phyloP scores from a whole-genome alignment of 1,140 invertebrate species.

The Cardiocondyla obscurior region DNA sequence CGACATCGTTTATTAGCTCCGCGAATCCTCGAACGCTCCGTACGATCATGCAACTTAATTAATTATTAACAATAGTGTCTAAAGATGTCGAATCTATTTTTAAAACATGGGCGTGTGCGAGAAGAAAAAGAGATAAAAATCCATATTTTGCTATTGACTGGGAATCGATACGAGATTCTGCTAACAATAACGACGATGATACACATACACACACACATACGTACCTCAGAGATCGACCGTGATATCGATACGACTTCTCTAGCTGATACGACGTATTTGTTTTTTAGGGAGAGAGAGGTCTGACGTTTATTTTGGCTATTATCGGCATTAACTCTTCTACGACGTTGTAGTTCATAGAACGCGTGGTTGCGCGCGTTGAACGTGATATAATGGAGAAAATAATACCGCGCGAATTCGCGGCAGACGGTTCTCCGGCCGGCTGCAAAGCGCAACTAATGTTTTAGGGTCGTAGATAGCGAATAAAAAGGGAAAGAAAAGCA shows the following conservation, averaged over 20 bases:
- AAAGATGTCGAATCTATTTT: conserved; percentile 83
- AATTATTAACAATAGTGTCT: conserved; percentile 79
- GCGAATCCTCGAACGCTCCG: conserved; percentile 60
- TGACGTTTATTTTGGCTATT: conserved; percentile 80
- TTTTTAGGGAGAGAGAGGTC: conserved; percentile 75
- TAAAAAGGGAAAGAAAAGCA: conserved; percentile 7
- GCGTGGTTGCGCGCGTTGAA: conserved; percentile 1
- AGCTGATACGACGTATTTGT: conserved; percentile 79
- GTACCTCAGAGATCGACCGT: conserved; percentile 82
- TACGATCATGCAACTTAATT: conserved; percentile 75
- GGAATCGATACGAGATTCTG: conserved; percentile 75
- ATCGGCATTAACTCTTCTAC: conserved; percentile 68
- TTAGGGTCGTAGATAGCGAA: conserved; percentile 75
- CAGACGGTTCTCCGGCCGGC: conserved; percentile 15
- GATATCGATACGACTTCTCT: conserved; percentile 81
- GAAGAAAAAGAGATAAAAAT: conserved; percentile 67
- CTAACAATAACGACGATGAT: conserved; percentile 78
- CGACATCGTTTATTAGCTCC: conserved; percentile 52
- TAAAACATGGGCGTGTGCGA: conserved; percentile 76
- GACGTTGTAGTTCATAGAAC: conserved; percentile 72
- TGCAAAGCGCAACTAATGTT: conserved; percentile 56
- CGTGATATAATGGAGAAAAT: conserved; percentile 36
- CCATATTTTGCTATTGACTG: conserved; percentile 82
- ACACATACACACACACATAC: conserved; percentile 68
- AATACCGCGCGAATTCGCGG: conserved; percentile 27